Conservation (phyloP, 2,797 vertebrate genomes). For the Cygnus olor region DNA sequence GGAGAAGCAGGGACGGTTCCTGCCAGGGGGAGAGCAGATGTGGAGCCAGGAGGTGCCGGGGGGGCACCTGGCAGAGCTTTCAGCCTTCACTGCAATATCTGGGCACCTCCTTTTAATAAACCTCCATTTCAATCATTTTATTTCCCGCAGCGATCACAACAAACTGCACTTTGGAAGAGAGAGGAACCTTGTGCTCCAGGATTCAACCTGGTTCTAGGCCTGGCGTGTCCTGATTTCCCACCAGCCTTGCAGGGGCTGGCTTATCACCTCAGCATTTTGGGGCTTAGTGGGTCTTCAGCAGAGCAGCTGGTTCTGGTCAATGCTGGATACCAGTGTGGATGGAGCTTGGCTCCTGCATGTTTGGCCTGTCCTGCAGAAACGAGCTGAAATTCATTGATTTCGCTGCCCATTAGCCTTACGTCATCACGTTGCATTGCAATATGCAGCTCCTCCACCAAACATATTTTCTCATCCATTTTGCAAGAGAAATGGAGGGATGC, state of each 20-base stretch:
- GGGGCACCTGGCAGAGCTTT: neutral
- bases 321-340: fast-evolving
- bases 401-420: neutral
- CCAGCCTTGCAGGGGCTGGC: neutral
- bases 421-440: neutral
- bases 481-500: neutral
- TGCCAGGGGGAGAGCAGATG: neutral
- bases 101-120: neutral
- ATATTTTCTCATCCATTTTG: neutral
- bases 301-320: neutral
- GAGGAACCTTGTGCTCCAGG: neutral
- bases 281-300: neutral
- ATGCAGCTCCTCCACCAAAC: neutral
- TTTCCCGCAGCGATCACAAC: neutral
- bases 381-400: slow-evolving; percentile 3
- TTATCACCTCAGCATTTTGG: neutral
- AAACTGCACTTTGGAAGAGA: neutral
- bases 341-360: neutral
- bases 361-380: neutral
- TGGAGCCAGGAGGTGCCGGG: neutral
- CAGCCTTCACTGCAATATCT: neutral
- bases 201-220: neutral
- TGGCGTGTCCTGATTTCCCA: neutral
- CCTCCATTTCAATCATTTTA: neutral
- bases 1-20: neutral